Evolutionary conservation across 2,888 invertebrate genomes (phyloP), one percentile per base, ranked within the genome.

Genomic region (Lasioglossum lativentre): DNA sequence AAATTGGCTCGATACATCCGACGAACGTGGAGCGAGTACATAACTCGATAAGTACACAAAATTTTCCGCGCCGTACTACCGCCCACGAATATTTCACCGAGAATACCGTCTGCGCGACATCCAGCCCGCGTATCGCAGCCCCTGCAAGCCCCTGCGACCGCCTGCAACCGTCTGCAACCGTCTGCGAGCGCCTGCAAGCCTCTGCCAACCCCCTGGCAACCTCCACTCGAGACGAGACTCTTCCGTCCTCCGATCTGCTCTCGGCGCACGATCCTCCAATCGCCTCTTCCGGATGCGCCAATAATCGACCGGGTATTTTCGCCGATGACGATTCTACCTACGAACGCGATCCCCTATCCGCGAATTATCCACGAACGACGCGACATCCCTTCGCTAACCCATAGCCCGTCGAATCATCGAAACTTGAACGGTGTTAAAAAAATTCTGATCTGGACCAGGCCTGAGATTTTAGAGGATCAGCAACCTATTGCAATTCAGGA

Each of bases 1-100:
- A 91, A 91, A 91, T 91, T 91, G 87, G 79, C 86, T 82, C 91
- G 90, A 88, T 90, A 91, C 90, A 91, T 86, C 88, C 88, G 83
- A 87, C 85, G 90, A 88, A 91, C 91, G 91, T 89, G 91, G 78
- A 86, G 85, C 88, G 90, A 88, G 90, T 90, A 91, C 88, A 89
- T 91, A 91, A 91, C 90, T 91, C 89, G 74, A 90, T 90, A 89
- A 89, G 90, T 90, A 89, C 87, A 90, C 89, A 85, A 90, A 90
- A 91, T 91, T 91, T 91, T 90, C 91, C 79, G 86, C 88, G 75
- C 82, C 86, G 85, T 89, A 78, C 84, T 59, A 85, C 86, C 68
- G 45, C 79, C 81, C 77, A 75, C 84, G 90, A 90, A 90, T 91
- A 90, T 90, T 87, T 90, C 87, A 71, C 63, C 83, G 52, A 47